Conservation (phyloP, 2,113 vertebrate genomes). For the Tonatia bakeri region DNA sequence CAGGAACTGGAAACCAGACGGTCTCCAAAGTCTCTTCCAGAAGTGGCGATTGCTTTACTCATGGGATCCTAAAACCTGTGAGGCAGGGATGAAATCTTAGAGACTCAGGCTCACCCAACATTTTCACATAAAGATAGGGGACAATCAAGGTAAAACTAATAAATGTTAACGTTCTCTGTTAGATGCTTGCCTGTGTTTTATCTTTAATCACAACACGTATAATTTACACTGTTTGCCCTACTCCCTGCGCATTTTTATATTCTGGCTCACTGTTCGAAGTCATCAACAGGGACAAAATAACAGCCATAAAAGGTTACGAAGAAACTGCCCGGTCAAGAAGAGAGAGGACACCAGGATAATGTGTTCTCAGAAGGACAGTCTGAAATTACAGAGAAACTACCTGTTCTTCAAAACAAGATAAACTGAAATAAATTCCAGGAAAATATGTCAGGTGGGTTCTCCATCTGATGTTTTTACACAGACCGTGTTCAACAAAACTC, state of each 20-base stretch:
- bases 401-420: slow-evolving; percentile 64
- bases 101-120: neutral
- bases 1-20: neutral
- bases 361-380: slow-evolving; percentile 35
- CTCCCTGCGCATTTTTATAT: slow-evolving; percentile 27
- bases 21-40: neutral
- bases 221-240: slow-evolving; percentile 20
- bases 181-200: neutral
- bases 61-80: neutral
- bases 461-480: neutral
- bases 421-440: slow-evolving; percentile 44
- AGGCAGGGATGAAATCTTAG: neutral
- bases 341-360: neutral
- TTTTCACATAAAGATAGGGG: neutral
- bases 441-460: neutral
- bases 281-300: slow-evolving; percentile 46
- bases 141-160: neutral
- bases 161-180: neutral
- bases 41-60: neutral
- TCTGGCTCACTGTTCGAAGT: slow-evolving; percentile 43
- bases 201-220: neutral
- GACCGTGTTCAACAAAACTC: neutral
- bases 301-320: slow-evolving; percentile 44
- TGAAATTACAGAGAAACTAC: slow-evolving; percentile 44
- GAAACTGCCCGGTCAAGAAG: slow-evolving; percentile 4